phyloP scores from a whole-genome alignment of 37 sponge, comb jelly and placozoan species.

The Aplysina aerophoba region DNA sequence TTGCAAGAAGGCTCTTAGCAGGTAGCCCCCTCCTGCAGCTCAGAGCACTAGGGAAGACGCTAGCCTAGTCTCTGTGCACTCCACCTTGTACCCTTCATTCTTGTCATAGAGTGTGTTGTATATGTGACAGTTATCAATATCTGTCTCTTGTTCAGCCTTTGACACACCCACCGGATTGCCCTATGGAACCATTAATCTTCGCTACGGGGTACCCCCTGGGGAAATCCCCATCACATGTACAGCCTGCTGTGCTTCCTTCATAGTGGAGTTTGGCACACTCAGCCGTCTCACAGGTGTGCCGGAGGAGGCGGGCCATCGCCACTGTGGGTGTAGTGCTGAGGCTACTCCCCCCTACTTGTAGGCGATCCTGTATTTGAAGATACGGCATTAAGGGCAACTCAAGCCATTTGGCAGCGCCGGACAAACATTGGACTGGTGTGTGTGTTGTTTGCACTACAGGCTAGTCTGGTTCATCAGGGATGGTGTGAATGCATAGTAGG shows the following conservation, averaged over 20 bases:
- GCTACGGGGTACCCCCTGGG: slow-evolving; percentile 61
- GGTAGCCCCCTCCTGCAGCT: slow-evolving; percentile 12
- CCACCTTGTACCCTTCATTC: too few species aligned
- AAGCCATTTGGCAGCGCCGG: slow-evolving; percentile 52
- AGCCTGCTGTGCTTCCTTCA: slow-evolving; percentile 66
- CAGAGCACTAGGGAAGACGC: too few species aligned
- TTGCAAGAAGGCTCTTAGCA: slow-evolving; percentile 72
- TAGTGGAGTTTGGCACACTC: slow-evolving; percentile 78
- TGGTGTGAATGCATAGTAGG: too few species aligned
- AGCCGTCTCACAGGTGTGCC: neutral
- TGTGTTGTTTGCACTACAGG: neutral
- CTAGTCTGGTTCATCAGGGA: too few species aligned
- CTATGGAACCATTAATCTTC: slow-evolving; percentile 73
- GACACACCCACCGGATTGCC: slow-evolving; percentile 79
- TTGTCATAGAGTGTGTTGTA: too few species aligned
- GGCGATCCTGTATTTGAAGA: slow-evolving; percentile 73
- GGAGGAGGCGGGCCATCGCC: neutral
- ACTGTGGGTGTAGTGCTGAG: neutral
- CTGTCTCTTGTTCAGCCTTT: slow-evolving; percentile 46
- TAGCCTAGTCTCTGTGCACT: too few species aligned
- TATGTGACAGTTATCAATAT: neutral
- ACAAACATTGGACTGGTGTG: slow-evolving; percentile 43
- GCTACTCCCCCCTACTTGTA: neutral
- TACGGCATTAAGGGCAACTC: slow-evolving; percentile 57
- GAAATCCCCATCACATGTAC: slow-evolving; percentile 76